phyloP scores from a whole-genome alignment of 2,113 vertebrate genomes.

The Capricornis sumatraensis region DNA sequence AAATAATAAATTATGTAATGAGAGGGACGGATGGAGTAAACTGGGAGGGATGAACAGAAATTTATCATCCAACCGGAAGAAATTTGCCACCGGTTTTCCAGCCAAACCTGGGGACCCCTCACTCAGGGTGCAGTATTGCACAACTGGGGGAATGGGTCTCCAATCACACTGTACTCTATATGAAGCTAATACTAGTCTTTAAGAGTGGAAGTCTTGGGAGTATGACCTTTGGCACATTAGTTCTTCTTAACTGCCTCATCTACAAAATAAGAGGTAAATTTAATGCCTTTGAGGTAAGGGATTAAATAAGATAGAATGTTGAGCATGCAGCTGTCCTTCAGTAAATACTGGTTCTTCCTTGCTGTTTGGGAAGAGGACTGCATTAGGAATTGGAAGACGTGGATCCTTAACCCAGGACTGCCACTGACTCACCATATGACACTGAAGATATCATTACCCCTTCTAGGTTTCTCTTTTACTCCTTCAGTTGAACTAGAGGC shows the following conservation, averaged over 20 bases:
- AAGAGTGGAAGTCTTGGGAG: neutral
- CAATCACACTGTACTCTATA: neutral
- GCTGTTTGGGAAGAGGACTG: neutral
- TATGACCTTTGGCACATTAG: neutral
- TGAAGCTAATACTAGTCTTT: neutral
- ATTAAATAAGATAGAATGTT: neutral
- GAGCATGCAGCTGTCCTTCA: neutral
- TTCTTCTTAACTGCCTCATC: neutral
- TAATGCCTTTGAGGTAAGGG: neutral
- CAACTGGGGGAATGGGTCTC: neutral
- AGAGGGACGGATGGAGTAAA: neutral
- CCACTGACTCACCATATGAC: neutral
- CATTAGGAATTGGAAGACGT: neutral
- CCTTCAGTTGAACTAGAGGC: neutral
- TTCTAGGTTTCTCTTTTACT: neutral
- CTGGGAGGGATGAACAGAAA: neutral
- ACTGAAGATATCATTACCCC: neutral
- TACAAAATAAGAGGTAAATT: neutral
- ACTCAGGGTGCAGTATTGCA: neutral
- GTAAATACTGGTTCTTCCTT: neutral
- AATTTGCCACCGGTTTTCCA: neutral
- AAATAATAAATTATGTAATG: conserved; percentile 37
- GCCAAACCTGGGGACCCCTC: neutral
- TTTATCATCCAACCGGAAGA: neutral
- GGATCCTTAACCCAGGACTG: neutral